Conservation (phyloP, 2,888 invertebrate genomes). For the Machimus atricapillus region DNA sequence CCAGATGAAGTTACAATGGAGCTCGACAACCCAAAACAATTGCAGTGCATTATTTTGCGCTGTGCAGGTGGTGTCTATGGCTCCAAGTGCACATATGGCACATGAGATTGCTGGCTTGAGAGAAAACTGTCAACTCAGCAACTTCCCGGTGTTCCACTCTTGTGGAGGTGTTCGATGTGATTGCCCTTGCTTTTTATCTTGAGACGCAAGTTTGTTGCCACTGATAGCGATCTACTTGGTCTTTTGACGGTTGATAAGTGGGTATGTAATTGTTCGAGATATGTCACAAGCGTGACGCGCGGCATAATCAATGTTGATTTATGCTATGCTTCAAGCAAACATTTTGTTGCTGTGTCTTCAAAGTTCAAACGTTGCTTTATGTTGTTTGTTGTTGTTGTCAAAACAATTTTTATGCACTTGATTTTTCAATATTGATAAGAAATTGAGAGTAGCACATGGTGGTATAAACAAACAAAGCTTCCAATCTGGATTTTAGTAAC, state of each 20-base stretch:
- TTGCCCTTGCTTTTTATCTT: background rate
- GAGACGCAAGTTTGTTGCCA: background rate
- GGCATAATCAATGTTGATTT: background rate
- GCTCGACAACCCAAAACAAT: conserved; percentile 22
- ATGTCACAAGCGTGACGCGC: background rate
- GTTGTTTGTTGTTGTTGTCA: background rate
- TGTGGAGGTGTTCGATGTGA: background rate
- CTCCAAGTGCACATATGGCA: conserved; percentile 22
- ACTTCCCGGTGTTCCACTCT: background rate
- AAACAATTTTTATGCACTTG: background rate
- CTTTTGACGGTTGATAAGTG: background rate
- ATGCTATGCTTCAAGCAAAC: background rate
- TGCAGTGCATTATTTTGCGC: conserved; percentile 13
- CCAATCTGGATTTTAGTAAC: no score
- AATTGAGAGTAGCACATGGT: background rate
- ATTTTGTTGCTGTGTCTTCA: background rate
- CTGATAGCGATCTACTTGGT: background rate
- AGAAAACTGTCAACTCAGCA: background rate
- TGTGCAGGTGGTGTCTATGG: conserved; percentile 9
- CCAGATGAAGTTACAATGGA: conserved; percentile 14
- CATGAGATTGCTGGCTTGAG: background rate
- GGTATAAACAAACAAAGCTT: background rate
- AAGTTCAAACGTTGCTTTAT: background rate
- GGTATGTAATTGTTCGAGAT: background rate
- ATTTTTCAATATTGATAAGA: background rate